Conservation (phyloP, 2,113 vertebrate genomes). For the Pluvianellus socialis region DNA sequence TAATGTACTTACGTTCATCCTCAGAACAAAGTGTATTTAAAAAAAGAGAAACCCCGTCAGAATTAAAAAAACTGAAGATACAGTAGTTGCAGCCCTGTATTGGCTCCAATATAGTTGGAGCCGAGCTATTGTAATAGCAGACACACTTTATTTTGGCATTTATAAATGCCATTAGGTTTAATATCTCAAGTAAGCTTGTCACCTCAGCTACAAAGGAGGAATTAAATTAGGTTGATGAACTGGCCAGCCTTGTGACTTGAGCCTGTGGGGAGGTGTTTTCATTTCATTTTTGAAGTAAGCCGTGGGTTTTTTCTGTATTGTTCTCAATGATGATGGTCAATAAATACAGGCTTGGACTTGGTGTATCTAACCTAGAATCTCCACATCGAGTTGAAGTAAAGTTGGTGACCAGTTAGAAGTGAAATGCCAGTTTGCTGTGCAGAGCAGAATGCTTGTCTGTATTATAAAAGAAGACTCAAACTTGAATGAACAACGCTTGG, state of each 20-base stretch:
- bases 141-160: not conserved
- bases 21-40: not conserved
- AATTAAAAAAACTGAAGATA: not conserved
- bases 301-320: fast-evolving
- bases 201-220: not conserved
- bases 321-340: not conserved
- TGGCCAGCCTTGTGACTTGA: not conserved
- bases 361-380: not conserved
- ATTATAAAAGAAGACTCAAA: not conserved
- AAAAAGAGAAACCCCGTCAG: not conserved
- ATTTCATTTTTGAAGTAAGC: not conserved
- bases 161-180: not conserved
- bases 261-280: not conserved
- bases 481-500: not conserved
- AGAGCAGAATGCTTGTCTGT: not conserved
- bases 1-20: not conserved
- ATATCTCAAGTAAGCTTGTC: not conserved
- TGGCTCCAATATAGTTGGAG: no score
- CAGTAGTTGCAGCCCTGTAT: no score
- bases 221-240: not conserved
- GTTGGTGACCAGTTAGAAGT: not conserved
- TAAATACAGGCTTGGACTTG: not conserved
- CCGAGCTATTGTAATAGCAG: not conserved
- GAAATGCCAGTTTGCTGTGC: not conserved
- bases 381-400: not conserved